Conservation (phyloP, 1,140 invertebrate species). For the Nomia melanderi region DNA sequence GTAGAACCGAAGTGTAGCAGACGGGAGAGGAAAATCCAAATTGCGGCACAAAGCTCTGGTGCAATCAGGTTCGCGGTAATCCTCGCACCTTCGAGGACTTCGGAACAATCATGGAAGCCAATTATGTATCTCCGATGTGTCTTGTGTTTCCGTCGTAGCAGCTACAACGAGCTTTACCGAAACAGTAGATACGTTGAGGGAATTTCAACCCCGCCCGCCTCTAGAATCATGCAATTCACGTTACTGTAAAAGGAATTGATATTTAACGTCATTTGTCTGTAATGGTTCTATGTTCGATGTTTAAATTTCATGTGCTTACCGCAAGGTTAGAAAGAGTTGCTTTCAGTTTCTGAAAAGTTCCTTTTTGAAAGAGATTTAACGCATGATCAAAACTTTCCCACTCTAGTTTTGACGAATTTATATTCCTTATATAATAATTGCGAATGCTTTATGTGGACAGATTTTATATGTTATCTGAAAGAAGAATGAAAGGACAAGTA, state of each 20-base stretch:
- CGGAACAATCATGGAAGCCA: conserved; percentile 46
- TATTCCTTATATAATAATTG: no score
- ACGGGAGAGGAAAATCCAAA: conserved; percentile 56
- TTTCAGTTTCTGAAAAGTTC: no score
- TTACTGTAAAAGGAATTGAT: neutral
- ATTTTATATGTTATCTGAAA: no score
- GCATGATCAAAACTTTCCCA: no score
- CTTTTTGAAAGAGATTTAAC: no score
- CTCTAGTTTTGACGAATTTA: no score
- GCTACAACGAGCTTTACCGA: neutral
- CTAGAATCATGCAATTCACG: no score
- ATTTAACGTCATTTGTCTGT: neutral
- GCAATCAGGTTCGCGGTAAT: conserved; percentile 59
- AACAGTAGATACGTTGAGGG: neutral
- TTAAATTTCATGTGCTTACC: no score
- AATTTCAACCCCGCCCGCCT: conserved; percentile 3
- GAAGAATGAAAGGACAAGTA: no score
- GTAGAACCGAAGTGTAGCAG: neutral
- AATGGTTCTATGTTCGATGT: neutral
- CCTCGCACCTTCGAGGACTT: conserved; percentile 55
- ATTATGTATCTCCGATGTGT: conserved; percentile 53
- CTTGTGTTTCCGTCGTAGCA: conserved; percentile 2
- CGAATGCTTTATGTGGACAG: no score
- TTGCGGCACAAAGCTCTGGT: conserved; percentile 54
- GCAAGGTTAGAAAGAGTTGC: no score